Base-by-base conservation (phyloP, 1,140 invertebrate genomes). In the Protaetia brevitarsis region DNA sequence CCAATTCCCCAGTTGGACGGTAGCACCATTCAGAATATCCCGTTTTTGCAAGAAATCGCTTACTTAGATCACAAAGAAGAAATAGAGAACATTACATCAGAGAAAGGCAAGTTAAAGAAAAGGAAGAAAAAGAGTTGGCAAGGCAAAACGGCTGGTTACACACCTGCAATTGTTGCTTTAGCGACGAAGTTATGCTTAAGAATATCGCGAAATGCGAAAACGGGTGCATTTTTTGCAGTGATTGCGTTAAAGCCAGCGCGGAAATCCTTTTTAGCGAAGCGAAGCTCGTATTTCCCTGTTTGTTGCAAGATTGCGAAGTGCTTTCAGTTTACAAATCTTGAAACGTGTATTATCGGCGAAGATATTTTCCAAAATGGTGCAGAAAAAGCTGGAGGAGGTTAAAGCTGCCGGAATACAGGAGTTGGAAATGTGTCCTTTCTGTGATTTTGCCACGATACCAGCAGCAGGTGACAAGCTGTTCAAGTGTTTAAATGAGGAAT, bases 371-470 rank as follows among this genome's bases (percentile, higher is more conserved):
- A 81, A 75, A 65, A 71, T 87, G 23, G 70, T 85, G 0, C 73
- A 77, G 26, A 75, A 83, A 37, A 85, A 88, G 72, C 80, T 83
- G 29, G 82, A 82, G 56, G 87, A 89, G 74, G 77, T 89, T 0
- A 79, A 79, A 68, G 80, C 80, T 29, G 87, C 87, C 6, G 80
- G 80, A 26, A 78, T 89, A 28, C 82, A 86, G 29, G 85, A 84
- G 59, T 76, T 89, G 21, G 86, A 84, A 16, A 78, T 76, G 0
- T 89, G 87, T 75, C 87, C 87, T n/a, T 88, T 87, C 71, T 89
- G 87, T 74, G 81, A 82, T 63, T 88, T n/a, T 75, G 81, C 82
- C 19, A 83, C 81, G 5, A 85, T 88, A 67, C 77, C 83, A n/a
- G 76, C 83, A 4, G 74, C 77, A 21, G 79, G 84, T 45, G 82